Conservation (phyloP, 1,140 invertebrate genomes). For the Steinernema feltiae region DNA sequence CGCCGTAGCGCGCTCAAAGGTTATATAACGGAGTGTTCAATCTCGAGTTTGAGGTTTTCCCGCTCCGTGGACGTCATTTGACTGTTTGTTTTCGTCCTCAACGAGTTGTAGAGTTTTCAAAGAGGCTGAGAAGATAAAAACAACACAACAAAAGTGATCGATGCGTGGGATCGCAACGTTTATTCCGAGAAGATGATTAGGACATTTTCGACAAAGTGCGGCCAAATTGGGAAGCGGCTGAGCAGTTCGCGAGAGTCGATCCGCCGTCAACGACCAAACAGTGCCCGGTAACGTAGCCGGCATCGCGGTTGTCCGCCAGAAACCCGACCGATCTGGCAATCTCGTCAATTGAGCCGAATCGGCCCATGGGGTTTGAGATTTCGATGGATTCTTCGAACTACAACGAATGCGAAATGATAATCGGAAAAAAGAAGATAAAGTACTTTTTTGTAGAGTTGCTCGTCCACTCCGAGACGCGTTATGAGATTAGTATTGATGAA, state of each 20-base stretch:
- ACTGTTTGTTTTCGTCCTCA: too few relatives aligned
- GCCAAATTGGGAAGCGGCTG: not conserved
- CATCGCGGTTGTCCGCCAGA: conserved; percentile 15
- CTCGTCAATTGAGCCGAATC: conserved; percentile 4
- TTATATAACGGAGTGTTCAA: too few relatives aligned
- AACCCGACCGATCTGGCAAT: conserved; percentile 17
- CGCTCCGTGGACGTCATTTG: too few relatives aligned
- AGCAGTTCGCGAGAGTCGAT: conserved; percentile 13
- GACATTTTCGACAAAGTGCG: not conserved
- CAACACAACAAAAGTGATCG: not conserved
- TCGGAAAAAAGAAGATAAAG: not conserved
- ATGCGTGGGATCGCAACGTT: not conserved
- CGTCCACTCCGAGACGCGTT: not conserved
- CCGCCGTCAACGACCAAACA: conserved; percentile 23
- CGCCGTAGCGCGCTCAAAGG: too few relatives aligned
- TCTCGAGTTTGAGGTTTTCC: too few relatives aligned
- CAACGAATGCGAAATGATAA: not conserved
- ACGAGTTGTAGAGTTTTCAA: not conserved
- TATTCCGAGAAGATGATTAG: not conserved
- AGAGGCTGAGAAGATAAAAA: not conserved
- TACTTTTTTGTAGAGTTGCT: not conserved
- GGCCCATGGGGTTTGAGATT: not conserved
- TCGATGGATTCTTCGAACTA: not conserved
- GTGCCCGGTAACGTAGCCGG: conserved; percentile 20
- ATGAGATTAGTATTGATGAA: not conserved